Evolutionary conservation across 2,888 invertebrate species (phyloP).

Genomic region (Zelleria hepariella): DNA sequence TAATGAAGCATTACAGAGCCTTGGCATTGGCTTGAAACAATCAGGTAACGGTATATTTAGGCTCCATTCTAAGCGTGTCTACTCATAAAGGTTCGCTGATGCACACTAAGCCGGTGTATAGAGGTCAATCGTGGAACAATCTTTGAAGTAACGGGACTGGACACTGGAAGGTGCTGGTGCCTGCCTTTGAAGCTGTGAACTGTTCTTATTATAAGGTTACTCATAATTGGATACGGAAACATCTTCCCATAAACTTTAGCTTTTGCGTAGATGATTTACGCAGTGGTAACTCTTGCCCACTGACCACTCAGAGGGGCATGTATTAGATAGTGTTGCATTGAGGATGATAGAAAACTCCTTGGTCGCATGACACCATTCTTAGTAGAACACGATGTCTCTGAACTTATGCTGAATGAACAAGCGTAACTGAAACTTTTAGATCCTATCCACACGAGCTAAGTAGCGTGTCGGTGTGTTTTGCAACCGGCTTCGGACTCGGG

Average conservation of each 20-base stretch:
- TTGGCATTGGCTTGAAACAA: background rate
- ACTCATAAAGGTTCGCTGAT: background rate
- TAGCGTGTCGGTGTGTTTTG: background rate
- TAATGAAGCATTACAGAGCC: background rate
- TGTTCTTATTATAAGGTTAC: background rate
- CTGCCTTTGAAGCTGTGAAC: background rate
- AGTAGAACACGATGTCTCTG: no score
- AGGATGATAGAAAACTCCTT: no score
- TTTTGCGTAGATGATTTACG: no score
- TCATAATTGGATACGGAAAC: no score
- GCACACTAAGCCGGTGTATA: constrained; percentile 5
- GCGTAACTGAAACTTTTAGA: no score
- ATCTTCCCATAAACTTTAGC: no score
- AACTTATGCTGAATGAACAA: no score
- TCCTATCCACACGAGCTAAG: background rate
- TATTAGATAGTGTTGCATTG: no score
- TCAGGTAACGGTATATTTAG: background rate
- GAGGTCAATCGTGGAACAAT: constrained; percentile 22
- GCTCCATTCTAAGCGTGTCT: background rate
- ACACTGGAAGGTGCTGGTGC: constrained; percentile 11
- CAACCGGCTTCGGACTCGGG: background rate
- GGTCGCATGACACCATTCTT: no score
- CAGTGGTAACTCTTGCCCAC: no score
- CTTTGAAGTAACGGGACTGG: constrained; percentile 32
- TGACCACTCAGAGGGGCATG: no score